phyloP scores from a whole-genome alignment of 2,797 vertebrate genomes.

The Microtus agrestis region DNA sequence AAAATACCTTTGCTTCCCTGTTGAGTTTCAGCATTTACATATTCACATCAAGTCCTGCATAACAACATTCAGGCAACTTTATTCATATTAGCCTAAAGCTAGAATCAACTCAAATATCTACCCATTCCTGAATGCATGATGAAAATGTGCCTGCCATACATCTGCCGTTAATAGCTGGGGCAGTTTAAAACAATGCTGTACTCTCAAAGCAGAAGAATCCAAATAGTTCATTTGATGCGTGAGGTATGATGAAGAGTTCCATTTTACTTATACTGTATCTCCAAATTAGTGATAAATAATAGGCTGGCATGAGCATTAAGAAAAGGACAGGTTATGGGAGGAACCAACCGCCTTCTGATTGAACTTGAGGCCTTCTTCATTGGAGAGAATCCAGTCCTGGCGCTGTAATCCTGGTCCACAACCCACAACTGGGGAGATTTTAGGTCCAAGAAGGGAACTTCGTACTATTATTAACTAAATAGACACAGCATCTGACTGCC shows the following conservation, averaged over 20 bases:
- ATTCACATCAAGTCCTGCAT: neutral
- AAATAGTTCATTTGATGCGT: neutral
- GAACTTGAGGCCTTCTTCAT: neutral
- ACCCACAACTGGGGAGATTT: neutral
- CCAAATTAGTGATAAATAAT: neutral
- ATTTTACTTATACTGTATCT: neutral
- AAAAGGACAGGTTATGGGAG: neutral
- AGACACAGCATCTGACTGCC: neutral
- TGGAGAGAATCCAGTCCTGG: neutral
- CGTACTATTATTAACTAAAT: neutral
- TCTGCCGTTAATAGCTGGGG: neutral
- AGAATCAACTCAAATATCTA: neutral
- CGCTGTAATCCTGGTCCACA: neutral
- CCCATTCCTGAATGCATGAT: neutral
- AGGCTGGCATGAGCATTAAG: neutral
- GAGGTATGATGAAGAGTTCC: neutral
- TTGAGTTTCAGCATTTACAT: neutral
- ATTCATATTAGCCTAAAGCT: neutral
- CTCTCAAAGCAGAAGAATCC: neutral
- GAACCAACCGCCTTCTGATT: neutral
- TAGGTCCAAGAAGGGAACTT: neutral
- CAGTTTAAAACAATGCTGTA: neutral
- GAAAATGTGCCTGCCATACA: neutral
- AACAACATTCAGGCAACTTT: neutral
- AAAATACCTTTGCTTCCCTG: conserved; percentile 19